These are phyloP conservation scores for Oligia latruncula DNA, from an alignment of 2,888 invertebrate species.

Conservation along the genomic window DNA sequence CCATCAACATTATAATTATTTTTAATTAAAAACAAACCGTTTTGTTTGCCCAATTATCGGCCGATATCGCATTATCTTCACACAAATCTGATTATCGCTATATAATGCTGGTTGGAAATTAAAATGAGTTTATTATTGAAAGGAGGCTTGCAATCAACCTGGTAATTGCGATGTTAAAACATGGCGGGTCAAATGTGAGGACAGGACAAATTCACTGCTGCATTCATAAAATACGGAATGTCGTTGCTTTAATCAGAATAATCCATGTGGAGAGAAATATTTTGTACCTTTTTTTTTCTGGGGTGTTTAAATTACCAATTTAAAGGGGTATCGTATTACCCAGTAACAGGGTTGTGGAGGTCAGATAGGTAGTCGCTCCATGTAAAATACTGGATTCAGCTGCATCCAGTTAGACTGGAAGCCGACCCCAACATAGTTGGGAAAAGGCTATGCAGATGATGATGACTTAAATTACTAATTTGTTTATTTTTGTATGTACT, in stretches of 20 bases:
- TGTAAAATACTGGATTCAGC: too few relatives aligned
- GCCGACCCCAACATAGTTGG: too few relatives aligned
- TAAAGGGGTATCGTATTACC: too few relatives aligned
- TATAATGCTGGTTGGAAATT: conserved; percentile 70
- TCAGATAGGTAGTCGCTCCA: too few relatives aligned
- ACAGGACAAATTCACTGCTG: conserved; percentile 17
- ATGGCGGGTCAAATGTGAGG: conserved; percentile 40
- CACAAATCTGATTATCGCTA: conserved; percentile 72
- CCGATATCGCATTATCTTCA: conserved; percentile 71
- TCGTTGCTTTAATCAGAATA: background rate
- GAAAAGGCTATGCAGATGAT: too few relatives aligned
- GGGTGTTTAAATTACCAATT: too few relatives aligned
- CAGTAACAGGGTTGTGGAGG: too few relatives aligned
- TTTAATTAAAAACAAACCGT: conserved; percentile 72
- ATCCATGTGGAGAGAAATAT: background rate
- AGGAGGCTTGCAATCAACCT: conserved; percentile 56
- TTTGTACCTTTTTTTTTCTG: too few relatives aligned
- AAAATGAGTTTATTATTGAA: conserved; percentile 68
- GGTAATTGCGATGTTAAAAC: conserved; percentile 52
- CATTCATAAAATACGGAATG: background rate
- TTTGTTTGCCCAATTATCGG: conserved; percentile 70
- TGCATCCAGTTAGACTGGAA: too few relatives aligned
- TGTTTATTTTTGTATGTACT: too few relatives aligned
- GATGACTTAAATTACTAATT: too few relatives aligned
- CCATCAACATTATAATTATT: conserved; percentile 35